phyloP scores from a whole-genome alignment of 2,113 vertebrate genomes.

The Gallinago undulata region DNA sequence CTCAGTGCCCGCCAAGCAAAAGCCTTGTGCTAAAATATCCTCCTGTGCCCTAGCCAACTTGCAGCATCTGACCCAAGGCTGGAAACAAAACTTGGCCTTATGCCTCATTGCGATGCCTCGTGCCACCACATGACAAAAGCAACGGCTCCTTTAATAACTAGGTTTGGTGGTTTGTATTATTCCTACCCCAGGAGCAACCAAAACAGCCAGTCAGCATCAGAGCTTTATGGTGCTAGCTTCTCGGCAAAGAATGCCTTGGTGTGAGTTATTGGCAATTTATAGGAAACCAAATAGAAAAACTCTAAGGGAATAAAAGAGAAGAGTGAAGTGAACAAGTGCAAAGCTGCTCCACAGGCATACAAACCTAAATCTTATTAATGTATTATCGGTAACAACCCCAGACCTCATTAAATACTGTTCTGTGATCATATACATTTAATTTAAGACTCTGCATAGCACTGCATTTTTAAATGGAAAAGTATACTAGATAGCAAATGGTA shows the following conservation, averaged over 20 bases:
- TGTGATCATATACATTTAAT: neutral
- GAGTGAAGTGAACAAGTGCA: neutral
- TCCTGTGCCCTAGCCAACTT: neutral
- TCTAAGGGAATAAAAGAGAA: neutral
- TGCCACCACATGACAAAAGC: neutral
- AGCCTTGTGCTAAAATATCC: constrained; percentile 31
- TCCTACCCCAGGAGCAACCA: neutral
- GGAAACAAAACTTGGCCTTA: constrained; percentile 3
- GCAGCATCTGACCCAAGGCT: constrained; percentile 28
- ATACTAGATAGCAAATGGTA: neutral
- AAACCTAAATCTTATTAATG: neutral
- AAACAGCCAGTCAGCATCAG: neutral
- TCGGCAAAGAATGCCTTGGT: neutral
- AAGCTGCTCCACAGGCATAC: neutral
- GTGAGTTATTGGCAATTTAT: neutral
- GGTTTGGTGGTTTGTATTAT: neutral
- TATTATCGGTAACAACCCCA: neutral
- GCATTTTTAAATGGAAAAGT: neutral
- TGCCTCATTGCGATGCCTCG: neutral
- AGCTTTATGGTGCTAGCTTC: neutral
- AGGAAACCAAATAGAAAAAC: neutral
- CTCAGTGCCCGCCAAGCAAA: constrained; percentile 24
- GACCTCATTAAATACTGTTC: neutral
- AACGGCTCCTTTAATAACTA: neutral
- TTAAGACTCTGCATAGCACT: neutral